Percentiles rank a stretch among this genome's conserved stretches.
phyloP scores from a whole-genome alignment of 2,888 invertebrate species.

The Tetranychus piercei region DNA sequence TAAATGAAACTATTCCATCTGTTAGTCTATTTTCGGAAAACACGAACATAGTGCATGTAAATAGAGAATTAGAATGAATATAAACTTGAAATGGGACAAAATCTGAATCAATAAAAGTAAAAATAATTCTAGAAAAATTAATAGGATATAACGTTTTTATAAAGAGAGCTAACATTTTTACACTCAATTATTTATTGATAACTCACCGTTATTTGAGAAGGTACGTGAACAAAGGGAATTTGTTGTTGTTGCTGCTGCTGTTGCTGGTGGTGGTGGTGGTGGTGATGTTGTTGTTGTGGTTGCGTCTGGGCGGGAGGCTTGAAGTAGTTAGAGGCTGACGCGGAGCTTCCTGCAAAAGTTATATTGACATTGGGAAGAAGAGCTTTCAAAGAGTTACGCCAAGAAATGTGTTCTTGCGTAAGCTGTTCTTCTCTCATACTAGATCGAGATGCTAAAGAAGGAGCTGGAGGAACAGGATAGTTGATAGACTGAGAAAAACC shows the following conservation, averaged over 20 bases:
- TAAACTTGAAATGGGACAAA: too few species aligned
- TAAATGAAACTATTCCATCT: too few species aligned
- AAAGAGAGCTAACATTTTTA: too few species aligned
- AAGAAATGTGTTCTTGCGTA: neutral
- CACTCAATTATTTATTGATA: neutral
- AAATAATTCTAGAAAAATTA: too few species aligned
- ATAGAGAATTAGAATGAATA: too few species aligned
- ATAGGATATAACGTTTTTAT: too few species aligned
- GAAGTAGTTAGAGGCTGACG: neutral
- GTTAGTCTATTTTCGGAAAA: too few species aligned
- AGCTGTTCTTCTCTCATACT: neutral
- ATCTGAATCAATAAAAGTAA: too few species aligned
- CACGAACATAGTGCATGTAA: too few species aligned
- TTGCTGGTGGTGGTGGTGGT: neutral
- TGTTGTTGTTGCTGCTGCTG: slow-evolving; percentile 5
- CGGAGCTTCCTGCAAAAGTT: slow-evolving; percentile 3
- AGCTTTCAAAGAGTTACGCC: slow-evolving; percentile 10
- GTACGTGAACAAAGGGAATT: neutral
- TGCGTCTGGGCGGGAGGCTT: neutral
- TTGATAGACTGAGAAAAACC: neutral
- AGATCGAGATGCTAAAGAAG: neutral
- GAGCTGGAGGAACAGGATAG: neutral
- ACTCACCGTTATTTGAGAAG: slow-evolving; percentile 8
- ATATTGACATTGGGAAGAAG: slow-evolving; percentile 14
- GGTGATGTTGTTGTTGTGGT: neutral